Evolutionary conservation across 2,888 invertebrate species (phyloP), one percentile per base, ranked within the genome.

Genomic region (Lochmaea crataegi): DNA sequence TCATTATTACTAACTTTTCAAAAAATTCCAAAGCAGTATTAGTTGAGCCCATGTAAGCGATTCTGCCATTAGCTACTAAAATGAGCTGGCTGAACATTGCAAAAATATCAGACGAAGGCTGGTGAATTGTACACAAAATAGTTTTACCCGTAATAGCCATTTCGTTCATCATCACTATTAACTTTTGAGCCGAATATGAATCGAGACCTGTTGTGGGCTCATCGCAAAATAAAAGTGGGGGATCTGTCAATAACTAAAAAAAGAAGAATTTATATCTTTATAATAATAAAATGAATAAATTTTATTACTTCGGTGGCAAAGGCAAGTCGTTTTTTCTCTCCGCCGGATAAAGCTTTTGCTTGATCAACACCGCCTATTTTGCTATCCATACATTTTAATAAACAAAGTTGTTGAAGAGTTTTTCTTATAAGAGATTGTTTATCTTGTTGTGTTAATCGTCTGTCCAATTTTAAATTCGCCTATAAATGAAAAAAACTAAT

Each of bases 121-220:
- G 97, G 86, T 98, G 98, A 80, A 98, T 97, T 22, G 97, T 97
- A 84, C 96, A 96, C 70, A 97, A 88, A 51, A 98, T 93, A 0
- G 96, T 96, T 86, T 94, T 94, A 18, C 96, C 95, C 78, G 91
- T 91, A 2, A 90, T 89, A 0, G 94, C 92, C 84, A 94, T 91
- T 75, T 89, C 88, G 41, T 92, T 90, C 81, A 95, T 90, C 66
- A 94, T 89, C 7, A 90, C 88, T 71, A 95, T 92, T 71, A 98
- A 88, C 84, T 94, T 95, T 84, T 94, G 94, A 0, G 98, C 98
- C 84, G 97, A 97, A 82, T 92, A 96, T 0, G 97, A 96, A 85
- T 99, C 98, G 71, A 94, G 85, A 0, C 98, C 97, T 0, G 97
- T 97, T 0, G 98, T 98, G 9, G 98, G 98, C 84, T 99, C 98